Percentiles rank a stretch among this genome's conserved stretches.
These are phyloP conservation scores for Caenorhabditis imperialis DNA, from an alignment of 2,888 invertebrate genomes.

Conservation along the genomic window DNA sequence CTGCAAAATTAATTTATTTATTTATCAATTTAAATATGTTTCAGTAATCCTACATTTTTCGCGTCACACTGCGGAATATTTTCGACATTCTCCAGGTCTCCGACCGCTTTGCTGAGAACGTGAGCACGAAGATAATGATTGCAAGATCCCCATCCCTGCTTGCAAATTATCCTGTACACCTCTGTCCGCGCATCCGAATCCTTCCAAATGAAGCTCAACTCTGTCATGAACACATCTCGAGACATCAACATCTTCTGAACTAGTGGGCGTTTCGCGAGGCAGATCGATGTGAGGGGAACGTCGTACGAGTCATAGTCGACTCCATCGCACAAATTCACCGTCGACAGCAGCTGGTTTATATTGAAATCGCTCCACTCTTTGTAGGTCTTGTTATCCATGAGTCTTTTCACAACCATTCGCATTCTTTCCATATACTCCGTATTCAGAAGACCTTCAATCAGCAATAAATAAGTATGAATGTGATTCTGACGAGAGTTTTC, in stretches of 20 bases:
- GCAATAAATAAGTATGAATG: conserved; percentile 33
- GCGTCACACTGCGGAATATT: conserved; percentile 31
- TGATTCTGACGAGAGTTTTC: conserved; percentile 35
- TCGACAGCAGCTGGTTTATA: conserved; percentile 22
- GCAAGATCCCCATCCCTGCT: conserved; percentile 38
- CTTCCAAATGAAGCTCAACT: conserved; percentile 26
- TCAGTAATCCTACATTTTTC: conserved; percentile 7
- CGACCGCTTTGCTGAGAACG: conserved; percentile 20
- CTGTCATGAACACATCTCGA: conserved; percentile 41
- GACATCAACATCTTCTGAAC: conserved; percentile 22
- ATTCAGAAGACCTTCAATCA: conserved; percentile 25
- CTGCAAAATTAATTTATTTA: conserved; percentile 11
- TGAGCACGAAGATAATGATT: conserved; percentile 37
- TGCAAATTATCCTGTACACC: conserved; percentile 33
- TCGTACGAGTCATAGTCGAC: conserved; percentile 46
- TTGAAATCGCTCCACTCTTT: conserved; percentile 38
- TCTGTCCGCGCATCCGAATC: conserved; percentile 37
- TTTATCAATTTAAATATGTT: neutral
- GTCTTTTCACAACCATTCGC: neutral
- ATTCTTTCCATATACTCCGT: neutral
- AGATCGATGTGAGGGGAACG: conserved; percentile 1
- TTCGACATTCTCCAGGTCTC: conserved; percentile 16
- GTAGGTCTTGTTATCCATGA: neutral
- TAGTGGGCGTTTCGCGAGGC: conserved; percentile 32
- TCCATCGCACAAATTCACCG: conserved; percentile 8